Evolutionary conservation across 2,113 vertebrate genomes (phyloP).

Genomic region (Hassar affinis): DNA sequence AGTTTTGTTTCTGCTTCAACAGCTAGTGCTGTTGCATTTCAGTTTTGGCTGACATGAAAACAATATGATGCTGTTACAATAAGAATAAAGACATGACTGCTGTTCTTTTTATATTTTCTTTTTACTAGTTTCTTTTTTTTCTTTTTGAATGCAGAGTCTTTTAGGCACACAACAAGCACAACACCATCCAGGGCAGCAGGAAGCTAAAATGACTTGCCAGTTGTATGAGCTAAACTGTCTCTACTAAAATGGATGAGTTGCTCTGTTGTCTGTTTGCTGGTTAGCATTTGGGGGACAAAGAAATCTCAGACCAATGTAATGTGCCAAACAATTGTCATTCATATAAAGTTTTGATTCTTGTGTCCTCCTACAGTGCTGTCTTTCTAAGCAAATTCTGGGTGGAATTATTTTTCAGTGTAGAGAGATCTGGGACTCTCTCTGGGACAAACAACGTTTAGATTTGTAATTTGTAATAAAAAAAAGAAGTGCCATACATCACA

Average conservation of each 20-base stretch:
- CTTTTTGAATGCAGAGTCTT: not conserved
- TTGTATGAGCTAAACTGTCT: not conserved
- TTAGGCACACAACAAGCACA: not conserved
- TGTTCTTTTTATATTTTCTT: not conserved
- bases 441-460: not conserved
- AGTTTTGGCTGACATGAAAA: constrained; percentile 22
- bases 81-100: constrained; percentile 12
- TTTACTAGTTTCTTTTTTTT: not conserved
- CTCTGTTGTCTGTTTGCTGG: not conserved
- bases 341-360: not conserved
- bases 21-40: constrained; percentile 14
- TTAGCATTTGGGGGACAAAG: not conserved
- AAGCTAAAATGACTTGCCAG: constrained; percentile 7
- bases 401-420: not conserved
- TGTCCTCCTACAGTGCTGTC: not conserved
- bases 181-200: not conserved
- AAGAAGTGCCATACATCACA: not conserved
- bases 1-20: constrained; percentile 32
- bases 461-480: not conserved
- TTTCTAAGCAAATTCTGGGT: not conserved
- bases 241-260: not conserved
- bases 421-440: not conserved
- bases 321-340: not conserved
- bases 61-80: constrained; percentile 23
- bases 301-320: not conserved